Evolutionary conservation across 1,140 invertebrate species (phyloP), one percentile per base, ranked within the genome.

Genomic region (Andrena cerasifolii): DNA sequence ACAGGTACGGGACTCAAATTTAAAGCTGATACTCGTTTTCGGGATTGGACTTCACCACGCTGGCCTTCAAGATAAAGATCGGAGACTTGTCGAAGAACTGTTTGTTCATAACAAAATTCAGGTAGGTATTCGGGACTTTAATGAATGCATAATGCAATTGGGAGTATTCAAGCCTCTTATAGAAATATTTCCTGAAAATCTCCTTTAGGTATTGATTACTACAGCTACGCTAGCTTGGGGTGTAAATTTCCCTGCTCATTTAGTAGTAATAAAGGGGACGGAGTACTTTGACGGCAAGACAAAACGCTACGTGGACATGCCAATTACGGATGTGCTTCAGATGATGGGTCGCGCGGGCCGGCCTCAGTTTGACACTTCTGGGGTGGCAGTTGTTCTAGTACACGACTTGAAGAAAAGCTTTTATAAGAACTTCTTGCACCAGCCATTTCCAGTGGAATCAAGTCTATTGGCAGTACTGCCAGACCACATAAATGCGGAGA

Each of bases 1-100:
- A 83, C 95, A 96, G 91, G 95, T 99, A 4, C 95, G 95, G 82
- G 99, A 99, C 88, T 94, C 95, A 0, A 99, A 99, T 93, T 93
- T 99, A 6, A 98, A 99, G 90, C 94, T 99, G 49, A 98, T 98
- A 0, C 93, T 99, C 18, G 96, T 97, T 0, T 99, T 99, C 94
- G 99, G 99, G 8, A 99, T 99, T 86, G 99, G 99, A 14, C 95
- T 99, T 73, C 99, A 99, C 94, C 99, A 99, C 93, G 99, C 99
- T 26, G 99, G 97, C 74, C 91, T 99, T 45, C 96, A 98, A 83
- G 98, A 99, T 68, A 94, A 94, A 83, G 99, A 99, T 93, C 94
- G 98, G 61, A 96, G 95, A 89, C 96, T 95, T 43, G 97, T 99
- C 0, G 99, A 99, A 91, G 97, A 99, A 91, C 92, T 99, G 6